Percentiles rank a stretch among this genome's conserved stretches.
Evolutionary conservation across 2,888 invertebrate species (phyloP).

Genomic region (Parnassius apollo): DNA sequence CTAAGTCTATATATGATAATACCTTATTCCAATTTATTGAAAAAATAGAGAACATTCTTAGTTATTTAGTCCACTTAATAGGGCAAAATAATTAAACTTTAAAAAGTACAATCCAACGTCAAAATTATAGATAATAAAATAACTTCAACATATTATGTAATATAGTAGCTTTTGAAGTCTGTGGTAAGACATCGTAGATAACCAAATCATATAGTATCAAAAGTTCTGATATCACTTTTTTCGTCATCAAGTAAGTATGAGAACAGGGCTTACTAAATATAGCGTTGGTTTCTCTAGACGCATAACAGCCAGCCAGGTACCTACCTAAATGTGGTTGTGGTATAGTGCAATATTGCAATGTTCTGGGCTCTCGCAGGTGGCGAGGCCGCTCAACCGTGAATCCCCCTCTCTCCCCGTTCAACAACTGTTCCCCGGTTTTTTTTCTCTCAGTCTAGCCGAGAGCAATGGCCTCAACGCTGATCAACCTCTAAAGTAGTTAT

Average conservation of each 20-base stretch:
- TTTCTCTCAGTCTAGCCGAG: conserved; percentile 51
- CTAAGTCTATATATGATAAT: too few species aligned
- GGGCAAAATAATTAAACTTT: too few species aligned
- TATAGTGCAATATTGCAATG: conserved; percentile 43
- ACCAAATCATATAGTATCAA: too few species aligned
- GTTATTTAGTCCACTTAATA: too few species aligned
- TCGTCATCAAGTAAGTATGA: background rate
- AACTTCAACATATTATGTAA: too few species aligned
- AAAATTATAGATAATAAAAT: too few species aligned
- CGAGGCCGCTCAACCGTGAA: conserved; percentile 72
- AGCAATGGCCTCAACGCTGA: conserved; percentile 57
- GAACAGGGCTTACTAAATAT: conserved; percentile 23
- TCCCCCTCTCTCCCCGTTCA: conserved; percentile 52
- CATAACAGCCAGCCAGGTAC: conserved; percentile 23
- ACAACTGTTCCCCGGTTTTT: conserved; percentile 73
- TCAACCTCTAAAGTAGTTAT: conserved; percentile 30
- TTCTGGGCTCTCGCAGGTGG: conserved; percentile 58
- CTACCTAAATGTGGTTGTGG: conserved; percentile 7
- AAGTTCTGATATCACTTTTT: too few species aligned
- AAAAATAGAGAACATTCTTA: too few species aligned
- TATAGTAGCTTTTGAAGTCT: too few species aligned
- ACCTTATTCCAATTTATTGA: too few species aligned
- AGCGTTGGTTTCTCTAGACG: conserved; percentile 24
- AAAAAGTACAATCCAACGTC: too few species aligned
- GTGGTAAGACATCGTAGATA: too few species aligned